These are phyloP conservation scores for Percina caprodes DNA, from an alignment of 2,113 vertebrate genomes.

Conservation along the genomic window DNA sequence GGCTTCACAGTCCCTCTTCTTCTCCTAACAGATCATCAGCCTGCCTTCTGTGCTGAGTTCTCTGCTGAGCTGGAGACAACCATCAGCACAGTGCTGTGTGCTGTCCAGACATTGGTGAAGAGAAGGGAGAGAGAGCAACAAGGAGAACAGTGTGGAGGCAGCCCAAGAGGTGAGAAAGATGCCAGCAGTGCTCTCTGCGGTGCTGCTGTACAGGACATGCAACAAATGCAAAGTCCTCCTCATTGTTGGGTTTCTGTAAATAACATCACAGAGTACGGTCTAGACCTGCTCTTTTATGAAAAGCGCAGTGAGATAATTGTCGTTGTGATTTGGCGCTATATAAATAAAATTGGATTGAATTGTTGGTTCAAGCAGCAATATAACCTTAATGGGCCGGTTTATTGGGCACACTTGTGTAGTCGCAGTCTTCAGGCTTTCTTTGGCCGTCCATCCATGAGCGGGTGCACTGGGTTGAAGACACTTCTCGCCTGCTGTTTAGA, in stretches of 20 bases:
- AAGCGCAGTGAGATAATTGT: no score
- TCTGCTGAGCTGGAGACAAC: slow-evolving; percentile 88
- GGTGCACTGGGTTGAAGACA: no score
- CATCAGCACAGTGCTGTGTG: slow-evolving; percentile 89
- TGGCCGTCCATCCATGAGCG: no score
- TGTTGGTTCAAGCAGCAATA: no score
- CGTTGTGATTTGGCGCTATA: no score
- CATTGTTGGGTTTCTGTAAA: no score
- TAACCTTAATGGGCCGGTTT: no score
- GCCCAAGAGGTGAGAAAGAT: slow-evolving; percentile 71
- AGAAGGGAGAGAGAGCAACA: slow-evolving; percentile 77
- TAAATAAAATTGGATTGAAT: no score
- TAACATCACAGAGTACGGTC: no score
- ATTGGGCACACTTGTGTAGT: no score
- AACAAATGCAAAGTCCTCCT: not conserved
- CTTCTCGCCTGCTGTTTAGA: not conserved
- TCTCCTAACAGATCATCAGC: slow-evolving; percentile 59
- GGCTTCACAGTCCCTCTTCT: not conserved
- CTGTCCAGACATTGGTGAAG: slow-evolving; percentile 90
- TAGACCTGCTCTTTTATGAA: no score
- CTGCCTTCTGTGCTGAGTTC: slow-evolving; percentile 86
- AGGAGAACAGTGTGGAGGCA: slow-evolving; percentile 49
- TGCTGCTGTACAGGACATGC: not conserved
- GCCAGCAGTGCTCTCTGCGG: not conserved
- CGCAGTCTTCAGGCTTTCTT: no score